Evolutionary conservation across 2,797 vertebrate genomes (phyloP).

Genomic region (Galagoides demidoff): DNA sequence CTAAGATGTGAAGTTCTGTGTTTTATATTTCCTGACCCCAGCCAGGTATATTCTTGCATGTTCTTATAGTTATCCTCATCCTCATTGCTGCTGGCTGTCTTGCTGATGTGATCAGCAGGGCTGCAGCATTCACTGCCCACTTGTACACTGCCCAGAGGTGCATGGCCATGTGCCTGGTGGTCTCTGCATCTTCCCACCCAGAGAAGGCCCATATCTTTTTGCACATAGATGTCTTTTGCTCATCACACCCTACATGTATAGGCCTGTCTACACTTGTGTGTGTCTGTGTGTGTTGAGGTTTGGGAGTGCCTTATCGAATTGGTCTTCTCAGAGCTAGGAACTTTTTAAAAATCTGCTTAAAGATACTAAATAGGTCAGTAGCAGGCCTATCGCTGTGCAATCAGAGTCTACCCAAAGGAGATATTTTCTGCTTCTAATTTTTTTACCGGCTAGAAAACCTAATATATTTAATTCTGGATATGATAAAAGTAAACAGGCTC

Average conservation of each 20-base stretch:
- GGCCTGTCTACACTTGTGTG: neutral
- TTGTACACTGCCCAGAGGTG: neutral
- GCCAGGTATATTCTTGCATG: neutral
- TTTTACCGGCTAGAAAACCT: neutral
- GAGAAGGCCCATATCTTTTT: neutral
- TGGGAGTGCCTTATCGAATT: neutral
- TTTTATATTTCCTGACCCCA: neutral
- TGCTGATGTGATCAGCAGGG: neutral
- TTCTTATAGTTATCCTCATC: neutral
- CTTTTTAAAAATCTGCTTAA: conserved; percentile 22
- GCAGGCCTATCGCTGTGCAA: neutral
- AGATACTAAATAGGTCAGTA: neutral
- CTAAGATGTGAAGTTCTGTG: neutral
- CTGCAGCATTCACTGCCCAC: neutral
- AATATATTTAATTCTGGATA: conserved; percentile 16
- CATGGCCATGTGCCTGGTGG: neutral
- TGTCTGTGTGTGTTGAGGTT: neutral
- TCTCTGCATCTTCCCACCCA: neutral
- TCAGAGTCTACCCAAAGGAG: neutral
- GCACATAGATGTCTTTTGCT: neutral
- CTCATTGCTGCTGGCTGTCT: neutral
- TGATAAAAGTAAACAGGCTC: conserved; percentile 6
- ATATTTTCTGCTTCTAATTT: neutral
- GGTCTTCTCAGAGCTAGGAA: neutral
- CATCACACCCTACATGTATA: rapidly evolving